Conservation (phyloP, 2,888 invertebrate species). For the Branchipolynoe longqiensis region DNA sequence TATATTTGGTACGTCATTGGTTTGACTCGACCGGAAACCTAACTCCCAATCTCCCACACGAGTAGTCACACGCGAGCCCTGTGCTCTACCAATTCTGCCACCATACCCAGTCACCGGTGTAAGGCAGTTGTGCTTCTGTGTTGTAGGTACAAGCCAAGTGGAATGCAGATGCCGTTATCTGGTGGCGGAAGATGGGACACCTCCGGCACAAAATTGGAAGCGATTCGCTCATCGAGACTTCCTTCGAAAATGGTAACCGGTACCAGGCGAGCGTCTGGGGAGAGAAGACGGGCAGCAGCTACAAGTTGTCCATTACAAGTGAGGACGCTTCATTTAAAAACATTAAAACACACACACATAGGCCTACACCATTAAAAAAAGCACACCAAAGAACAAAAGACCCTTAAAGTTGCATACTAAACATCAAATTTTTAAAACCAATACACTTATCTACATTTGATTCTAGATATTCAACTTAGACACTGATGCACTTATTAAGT, state of each 20-base stretch:
- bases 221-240: background rate
- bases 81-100: too few relatives aligned
- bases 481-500: too few relatives aligned
- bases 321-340: too few relatives aligned
- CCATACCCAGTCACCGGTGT: too few relatives aligned
- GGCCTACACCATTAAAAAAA: background rate
- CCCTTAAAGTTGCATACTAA: background rate
- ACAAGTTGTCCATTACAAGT: background rate
- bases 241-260: background rate
- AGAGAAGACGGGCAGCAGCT: background rate
- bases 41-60: background rate
- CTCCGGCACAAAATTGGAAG: background rate
- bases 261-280: background rate
- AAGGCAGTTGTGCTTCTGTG: background rate
- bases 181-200: conserved; percentile 10
- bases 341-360: background rate
- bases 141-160: background rate
- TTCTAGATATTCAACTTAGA: too few relatives aligned
- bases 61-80: too few relatives aligned
- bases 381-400: background rate
- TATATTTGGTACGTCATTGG: too few relatives aligned
- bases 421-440: background rate
- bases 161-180: background rate
- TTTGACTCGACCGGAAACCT: background rate
- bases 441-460: too few relatives aligned